Percentiles rank a stretch among this genome's conserved stretches.
These are phyloP conservation scores for Tor tambroides DNA, from an alignment of 2,113 vertebrate species.

Conservation along the genomic window DNA sequence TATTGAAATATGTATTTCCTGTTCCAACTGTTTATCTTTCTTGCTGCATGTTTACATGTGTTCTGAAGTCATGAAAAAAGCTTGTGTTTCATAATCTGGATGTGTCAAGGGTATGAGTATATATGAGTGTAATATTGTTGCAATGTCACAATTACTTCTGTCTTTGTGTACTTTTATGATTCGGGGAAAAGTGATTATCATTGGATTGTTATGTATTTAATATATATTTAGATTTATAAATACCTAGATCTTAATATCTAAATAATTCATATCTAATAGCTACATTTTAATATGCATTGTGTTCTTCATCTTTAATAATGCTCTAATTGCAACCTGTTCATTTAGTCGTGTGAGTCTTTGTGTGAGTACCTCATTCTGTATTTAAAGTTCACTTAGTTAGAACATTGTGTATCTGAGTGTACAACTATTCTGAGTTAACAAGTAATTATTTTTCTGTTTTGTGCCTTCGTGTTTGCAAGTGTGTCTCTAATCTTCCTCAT, in stretches of 20 bases:
- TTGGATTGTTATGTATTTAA: neutral
- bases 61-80: too few species aligned
- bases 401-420: conserved; percentile 7
- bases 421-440: neutral
- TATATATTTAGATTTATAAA: neutral
- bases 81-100: too few species aligned
- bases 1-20: neutral
- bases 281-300: neutral
- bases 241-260: neutral
- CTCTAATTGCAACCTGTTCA: neutral
- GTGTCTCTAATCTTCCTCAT: conserved; percentile 24
- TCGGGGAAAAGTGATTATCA: neutral
- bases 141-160: too few species aligned
- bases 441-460: conserved; percentile 28
- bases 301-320: neutral
- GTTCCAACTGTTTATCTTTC: neutral
- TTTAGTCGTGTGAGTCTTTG: neutral
- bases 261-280: neutral
- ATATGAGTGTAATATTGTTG: too few species aligned
- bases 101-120: too few species aligned
- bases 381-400: neutral
- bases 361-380: neutral
- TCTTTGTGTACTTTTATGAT: too few species aligned
- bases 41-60: neutral
- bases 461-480: conserved; percentile 15